Evolutionary conservation across 2,113 vertebrate genomes (phyloP), one percentile per base, ranked within the genome.

Genomic region (Callaeas wilsoni): DNA sequence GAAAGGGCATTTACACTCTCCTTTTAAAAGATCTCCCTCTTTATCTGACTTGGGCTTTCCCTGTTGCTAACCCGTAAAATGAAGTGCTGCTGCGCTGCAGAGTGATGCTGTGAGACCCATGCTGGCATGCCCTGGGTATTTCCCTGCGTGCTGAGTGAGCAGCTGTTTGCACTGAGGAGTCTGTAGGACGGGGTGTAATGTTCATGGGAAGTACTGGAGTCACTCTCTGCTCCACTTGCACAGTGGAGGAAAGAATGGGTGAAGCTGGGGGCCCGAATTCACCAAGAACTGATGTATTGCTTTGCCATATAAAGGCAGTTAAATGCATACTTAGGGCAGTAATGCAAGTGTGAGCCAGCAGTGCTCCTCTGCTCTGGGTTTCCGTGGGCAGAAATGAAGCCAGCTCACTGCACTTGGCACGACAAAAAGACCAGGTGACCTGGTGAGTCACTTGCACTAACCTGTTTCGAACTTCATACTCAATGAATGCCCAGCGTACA

Each of bases 401-500:
- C 80, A 67, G 21, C 13, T 74, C 2, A 4, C 19, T 20, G 19
- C 52, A 23, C 15, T 8, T 93, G 80, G 64, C 59, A 46, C 0
- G 0, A n/a, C 17, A 79, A 21, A 46, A 64, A 32, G 30, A 42
- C 7, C 39, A 86, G 71, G 81, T 89, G 77, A 46, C 46, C 39
- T 25, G 37, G 12, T 83, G 70, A 89, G 60, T 64, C 53, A 55
- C 25, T 82, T 35, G 49, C 41, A 90, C 62, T 29, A 7, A 13
- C 30, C 46, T 76, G 53, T 18, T 18, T 55, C 32, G 12, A 83
- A 35, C n/a, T n/a, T 65, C 32, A 69, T 5, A 5, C 49, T 19
- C 2, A 1, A 1, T 5, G 46, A 57, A 44, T 25, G 9, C 32
- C 18, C 29, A 10, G 22, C 0, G 2, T 10, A 9, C n/a, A 3